A percentile compares a stretch with the other conserved stretches of the same genome.
Conservation (phyloP, 2,113 vertebrate species). For the Eurystomus gularis region DNA sequence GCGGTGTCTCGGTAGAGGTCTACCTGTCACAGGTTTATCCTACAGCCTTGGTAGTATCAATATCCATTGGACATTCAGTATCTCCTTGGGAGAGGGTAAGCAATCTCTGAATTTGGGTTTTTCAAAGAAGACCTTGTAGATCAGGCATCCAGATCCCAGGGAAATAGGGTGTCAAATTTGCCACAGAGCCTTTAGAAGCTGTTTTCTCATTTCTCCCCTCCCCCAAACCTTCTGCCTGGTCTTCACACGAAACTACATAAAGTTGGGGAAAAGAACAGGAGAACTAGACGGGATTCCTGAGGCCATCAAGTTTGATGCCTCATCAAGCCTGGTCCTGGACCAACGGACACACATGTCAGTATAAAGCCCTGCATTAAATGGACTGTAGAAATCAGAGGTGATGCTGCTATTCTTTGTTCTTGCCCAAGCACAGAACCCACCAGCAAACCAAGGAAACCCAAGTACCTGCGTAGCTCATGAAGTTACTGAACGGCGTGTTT, state of each 20-base stretch:
- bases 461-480: constrained; percentile 98
- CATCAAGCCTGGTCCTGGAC: background rate
- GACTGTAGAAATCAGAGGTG: background rate
- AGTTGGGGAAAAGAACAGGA: background rate
- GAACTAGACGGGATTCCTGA: background rate
- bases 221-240: background rate
- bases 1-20: background rate
- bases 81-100: background rate
- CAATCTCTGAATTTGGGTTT: background rate
- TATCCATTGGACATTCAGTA: background rate
- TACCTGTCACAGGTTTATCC: background rate
- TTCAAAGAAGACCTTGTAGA: background rate
- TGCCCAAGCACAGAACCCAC: background rate
- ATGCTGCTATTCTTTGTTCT: background rate
- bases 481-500: constrained; percentile 94
- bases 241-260: background rate
- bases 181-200: background rate
- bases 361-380: background rate
- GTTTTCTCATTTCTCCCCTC: background rate
- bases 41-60: background rate
- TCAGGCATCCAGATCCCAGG: background rate
- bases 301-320: background rate
- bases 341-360: background rate
- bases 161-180: background rate
- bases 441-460: background rate